A percentile compares a stretch with the other conserved stretches of the same genome.
Evolutionary conservation across 1,140 invertebrate species (phyloP).

Genomic region (Conopomorpha cramerella): DNA sequence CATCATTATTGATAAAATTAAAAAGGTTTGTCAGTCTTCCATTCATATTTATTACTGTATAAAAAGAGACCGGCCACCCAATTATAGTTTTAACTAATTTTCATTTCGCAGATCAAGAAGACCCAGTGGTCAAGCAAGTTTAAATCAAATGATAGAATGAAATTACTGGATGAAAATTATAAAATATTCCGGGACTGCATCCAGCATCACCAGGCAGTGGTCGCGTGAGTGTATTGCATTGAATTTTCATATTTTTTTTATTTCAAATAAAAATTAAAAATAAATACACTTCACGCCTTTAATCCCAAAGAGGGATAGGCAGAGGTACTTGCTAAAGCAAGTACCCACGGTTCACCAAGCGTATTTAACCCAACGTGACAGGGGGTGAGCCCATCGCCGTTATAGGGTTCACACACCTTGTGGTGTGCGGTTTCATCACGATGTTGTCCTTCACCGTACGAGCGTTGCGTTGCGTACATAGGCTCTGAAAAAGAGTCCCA

Average conservation of each 20-base stretch:
- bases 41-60: background rate
- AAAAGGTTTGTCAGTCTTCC: conserved; percentile 14
- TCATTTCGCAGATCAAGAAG: conserved; percentile 13
- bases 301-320: no score
- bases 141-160: conserved; percentile 5
- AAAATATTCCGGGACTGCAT: conserved; percentile 27
- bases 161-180: conserved; percentile 16
- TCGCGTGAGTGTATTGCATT: conserved; percentile 14
- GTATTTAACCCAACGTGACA: no score
- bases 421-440: no score
- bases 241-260: background rate
- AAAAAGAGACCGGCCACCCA: background rate
- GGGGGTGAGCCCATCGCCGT: no score
- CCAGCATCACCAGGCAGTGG: conserved; percentile 26
- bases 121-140: conserved; percentile 9
- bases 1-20: conserved; percentile 32
- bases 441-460: no score
- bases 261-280: background rate
- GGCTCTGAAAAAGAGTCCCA: no score
- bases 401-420: no score
- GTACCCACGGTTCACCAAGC: no score
- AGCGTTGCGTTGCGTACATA: no score
- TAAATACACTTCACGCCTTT: no score
- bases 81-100: background rate
- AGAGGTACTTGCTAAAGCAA: no score